phyloP scores from a whole-genome alignment of 2,797 vertebrate species.

The Amniataba percoides region DNA sequence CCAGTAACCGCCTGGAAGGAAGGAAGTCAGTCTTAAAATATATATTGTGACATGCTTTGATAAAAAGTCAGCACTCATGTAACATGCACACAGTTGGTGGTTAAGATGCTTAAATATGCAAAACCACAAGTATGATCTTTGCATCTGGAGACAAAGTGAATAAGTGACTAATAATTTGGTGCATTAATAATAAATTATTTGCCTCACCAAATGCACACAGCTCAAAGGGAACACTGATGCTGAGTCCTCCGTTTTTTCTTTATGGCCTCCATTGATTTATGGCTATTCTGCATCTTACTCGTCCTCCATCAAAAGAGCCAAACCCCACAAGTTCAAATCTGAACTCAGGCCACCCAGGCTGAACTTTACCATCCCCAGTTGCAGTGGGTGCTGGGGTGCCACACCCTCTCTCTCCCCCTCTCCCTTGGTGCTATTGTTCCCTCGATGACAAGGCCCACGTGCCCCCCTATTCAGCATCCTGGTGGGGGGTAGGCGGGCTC shows the following conservation, averaged over 20 bases:
- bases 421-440: constrained; percentile 80
- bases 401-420: constrained; percentile 60
- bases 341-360: constrained; percentile 69
- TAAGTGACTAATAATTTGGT: constrained; percentile 4
- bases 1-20: not conserved
- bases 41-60: not conserved
- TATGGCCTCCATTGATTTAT: not conserved
- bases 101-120: not conserved
- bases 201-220: not conserved
- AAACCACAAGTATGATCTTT: not conserved
- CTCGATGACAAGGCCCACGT: constrained; percentile 84
- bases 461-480: constrained; percentile 82
- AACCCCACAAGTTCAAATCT: constrained; percentile 52
- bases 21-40: constrained; percentile 8
- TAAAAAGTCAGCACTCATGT: constrained; percentile 1
- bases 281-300: not conserved
- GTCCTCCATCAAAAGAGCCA: not conserved
- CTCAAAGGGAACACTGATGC: not conserved
- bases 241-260: not conserved
- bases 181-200: constrained; percentile 5
- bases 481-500: constrained; percentile 74
- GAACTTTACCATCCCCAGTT: constrained; percentile 32
- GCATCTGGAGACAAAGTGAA: not conserved
- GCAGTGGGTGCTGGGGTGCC: constrained; percentile 57
- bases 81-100: not conserved